phyloP scores from a whole-genome alignment of 1,140 invertebrate species.

The Drosophila sp. region DNA sequence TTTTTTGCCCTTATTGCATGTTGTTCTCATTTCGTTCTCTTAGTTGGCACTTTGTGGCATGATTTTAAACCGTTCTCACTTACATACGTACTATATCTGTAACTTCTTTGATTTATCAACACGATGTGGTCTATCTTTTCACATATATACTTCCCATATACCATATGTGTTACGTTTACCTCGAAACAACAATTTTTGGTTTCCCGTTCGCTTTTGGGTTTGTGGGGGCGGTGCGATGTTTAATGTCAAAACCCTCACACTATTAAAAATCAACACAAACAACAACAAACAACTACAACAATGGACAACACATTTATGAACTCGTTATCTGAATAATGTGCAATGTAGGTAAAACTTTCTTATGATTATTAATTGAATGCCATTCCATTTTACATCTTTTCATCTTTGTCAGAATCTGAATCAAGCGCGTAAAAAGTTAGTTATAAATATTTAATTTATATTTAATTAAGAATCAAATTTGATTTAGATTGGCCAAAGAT shows the following conservation, averaged over 20 bases:
- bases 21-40: conserved; percentile 23
- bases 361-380: conserved; percentile 25
- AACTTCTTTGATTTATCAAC: conserved; percentile 39
- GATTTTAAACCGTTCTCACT: conserved; percentile 21
- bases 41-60: conserved; percentile 39
- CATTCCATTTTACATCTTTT: conserved; percentile 17
- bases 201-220: conserved; percentile 47
- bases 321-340: conserved; percentile 22
- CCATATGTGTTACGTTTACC: conserved; percentile 36
- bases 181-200: conserved; percentile 50
- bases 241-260: conserved; percentile 35
- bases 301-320: conserved; percentile 27
- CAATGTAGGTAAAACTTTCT: conserved; percentile 70
- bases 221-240: conserved; percentile 8
- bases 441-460: no score
- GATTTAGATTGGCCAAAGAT: conserved; percentile 29
- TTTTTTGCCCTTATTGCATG: conserved; percentile 25
- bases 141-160: no score
- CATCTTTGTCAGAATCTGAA: neutral
- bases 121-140: conserved; percentile 53
- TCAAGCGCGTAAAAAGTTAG: conserved; percentile 65
- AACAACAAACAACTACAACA: conserved; percentile 30
- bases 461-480: conserved; percentile 50
- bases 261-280: conserved; percentile 43
- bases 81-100: conserved; percentile 3